phyloP scores from a whole-genome alignment of 2,113 vertebrate species.

The Oreamnos americanus region DNA sequence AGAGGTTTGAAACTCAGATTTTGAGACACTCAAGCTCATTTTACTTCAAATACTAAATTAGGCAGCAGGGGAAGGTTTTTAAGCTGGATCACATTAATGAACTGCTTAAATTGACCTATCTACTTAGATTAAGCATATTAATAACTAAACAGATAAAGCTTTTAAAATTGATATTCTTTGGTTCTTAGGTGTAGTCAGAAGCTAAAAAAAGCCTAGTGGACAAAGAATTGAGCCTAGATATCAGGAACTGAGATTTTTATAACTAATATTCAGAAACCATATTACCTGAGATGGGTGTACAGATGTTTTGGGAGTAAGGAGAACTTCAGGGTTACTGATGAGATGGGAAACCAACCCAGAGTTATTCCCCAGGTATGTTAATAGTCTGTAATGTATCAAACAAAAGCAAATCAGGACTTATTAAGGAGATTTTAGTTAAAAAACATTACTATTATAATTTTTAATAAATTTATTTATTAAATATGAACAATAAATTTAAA shows the following conservation, averaged over 20 bases:
- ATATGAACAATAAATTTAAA: neutral
- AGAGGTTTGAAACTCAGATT: neutral
- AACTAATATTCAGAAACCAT: neutral
- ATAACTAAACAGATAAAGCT: neutral
- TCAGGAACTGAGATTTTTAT: neutral
- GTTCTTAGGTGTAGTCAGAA: neutral
- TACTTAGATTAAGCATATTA: neutral
- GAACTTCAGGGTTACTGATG: neutral
- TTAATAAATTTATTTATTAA: too few relatives aligned
- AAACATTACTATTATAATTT: neutral
- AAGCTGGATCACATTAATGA: neutral
- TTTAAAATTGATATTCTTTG: neutral
- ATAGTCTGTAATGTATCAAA: neutral
- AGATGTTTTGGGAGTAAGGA: neutral
- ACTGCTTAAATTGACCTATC: neutral
- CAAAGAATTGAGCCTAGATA: neutral
- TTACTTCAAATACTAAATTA: neutral
- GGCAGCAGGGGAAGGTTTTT: neutral
- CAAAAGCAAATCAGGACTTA: neutral
- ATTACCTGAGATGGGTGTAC: neutral
- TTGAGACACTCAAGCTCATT: neutral
- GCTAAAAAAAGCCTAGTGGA: neutral
- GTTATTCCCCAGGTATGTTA: neutral
- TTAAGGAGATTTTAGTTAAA: neutral
- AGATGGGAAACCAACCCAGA: neutral